These are phyloP conservation scores for Actias luna DNA, from an alignment of 2,888 invertebrate genomes.

Conservation along the genomic window DNA sequence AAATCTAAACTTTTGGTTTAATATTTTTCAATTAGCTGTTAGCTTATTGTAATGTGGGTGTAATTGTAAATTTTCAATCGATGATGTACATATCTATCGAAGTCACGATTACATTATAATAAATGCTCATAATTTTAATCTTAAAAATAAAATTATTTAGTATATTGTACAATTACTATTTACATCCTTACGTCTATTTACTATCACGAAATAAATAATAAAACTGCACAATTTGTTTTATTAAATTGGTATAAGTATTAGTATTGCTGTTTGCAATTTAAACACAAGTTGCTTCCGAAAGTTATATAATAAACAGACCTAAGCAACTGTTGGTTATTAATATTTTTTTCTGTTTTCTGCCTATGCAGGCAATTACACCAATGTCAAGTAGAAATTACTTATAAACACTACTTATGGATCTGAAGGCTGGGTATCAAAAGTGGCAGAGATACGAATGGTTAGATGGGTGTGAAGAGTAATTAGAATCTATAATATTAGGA, in stretches of 20 bases:
- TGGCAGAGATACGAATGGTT: too few relatives aligned
- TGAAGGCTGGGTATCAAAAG: too few relatives aligned
- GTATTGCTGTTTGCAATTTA: not conserved
- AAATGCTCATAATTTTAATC: slow-evolving; percentile 74
- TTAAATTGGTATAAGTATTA: too few relatives aligned
- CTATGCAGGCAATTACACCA: too few relatives aligned
- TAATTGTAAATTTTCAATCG: slow-evolving; percentile 29
- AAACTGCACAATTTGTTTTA: slow-evolving; percentile 36
- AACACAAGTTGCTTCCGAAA: not conserved
- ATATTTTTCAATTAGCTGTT: slow-evolving; percentile 32
- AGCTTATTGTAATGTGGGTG: slow-evolving; percentile 53
- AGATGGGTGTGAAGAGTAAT: too few relatives aligned
- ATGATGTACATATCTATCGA: slow-evolving; percentile 73
- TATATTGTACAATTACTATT: slow-evolving; percentile 72
- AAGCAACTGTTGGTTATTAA: too few relatives aligned
- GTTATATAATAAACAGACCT: too few relatives aligned
- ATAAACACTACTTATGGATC: too few relatives aligned
- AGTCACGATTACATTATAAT: slow-evolving; percentile 53
- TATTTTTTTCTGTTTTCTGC: too few relatives aligned
- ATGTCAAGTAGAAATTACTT: too few relatives aligned
- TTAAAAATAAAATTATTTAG: slow-evolving; percentile 57
- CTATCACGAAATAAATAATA: slow-evolving; percentile 73
- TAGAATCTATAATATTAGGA: too few relatives aligned
- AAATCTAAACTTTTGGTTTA: not conserved
- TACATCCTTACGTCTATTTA: slow-evolving; percentile 77